Conservation (phyloP, 2,888 invertebrate species). For the Rapana venosa region DNA sequence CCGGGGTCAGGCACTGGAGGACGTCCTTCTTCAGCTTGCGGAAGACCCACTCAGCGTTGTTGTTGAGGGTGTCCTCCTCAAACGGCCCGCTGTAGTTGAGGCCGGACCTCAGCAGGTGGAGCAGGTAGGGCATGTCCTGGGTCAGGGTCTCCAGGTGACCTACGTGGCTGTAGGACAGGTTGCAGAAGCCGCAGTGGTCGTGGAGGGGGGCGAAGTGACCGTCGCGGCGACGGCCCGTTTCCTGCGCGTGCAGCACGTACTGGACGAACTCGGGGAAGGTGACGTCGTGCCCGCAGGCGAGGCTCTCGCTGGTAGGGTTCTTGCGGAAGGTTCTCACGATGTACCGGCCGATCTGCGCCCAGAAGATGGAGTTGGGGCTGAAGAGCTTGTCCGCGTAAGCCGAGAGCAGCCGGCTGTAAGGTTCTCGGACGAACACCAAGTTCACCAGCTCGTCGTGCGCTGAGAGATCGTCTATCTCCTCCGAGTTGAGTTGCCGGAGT, state of each 20-base stretch:
- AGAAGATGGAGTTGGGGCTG: constrained; percentile 63
- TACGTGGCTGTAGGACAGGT: constrained; percentile 61
- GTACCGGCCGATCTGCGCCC: constrained; percentile 57
- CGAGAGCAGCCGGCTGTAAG: constrained; percentile 62
- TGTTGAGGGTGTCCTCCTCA: constrained; percentile 1
- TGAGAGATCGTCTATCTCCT: background rate
- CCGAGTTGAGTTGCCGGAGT: background rate
- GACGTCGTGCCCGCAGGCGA: constrained; percentile 63
- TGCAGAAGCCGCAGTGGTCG: constrained; percentile 64
- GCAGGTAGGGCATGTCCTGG: constrained; percentile 54
- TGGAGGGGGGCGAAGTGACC: constrained; percentile 66
- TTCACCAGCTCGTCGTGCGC: background rate
- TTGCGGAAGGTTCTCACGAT: constrained; percentile 56
- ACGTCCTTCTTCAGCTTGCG: constrained; percentile 34
- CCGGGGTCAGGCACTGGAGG: constrained; percentile 56
- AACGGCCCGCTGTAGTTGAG: constrained; percentile 3
- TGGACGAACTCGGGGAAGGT: constrained; percentile 64
- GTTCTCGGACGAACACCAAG: constrained; percentile 62
- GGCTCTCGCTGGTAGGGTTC: constrained; percentile 51
- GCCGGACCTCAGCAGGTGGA: constrained; percentile 31
- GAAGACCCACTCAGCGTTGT: background rate
- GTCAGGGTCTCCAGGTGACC: constrained; percentile 66
- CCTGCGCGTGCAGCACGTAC: constrained; percentile 62
- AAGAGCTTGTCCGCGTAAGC: constrained; percentile 68
- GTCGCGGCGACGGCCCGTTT: constrained; percentile 56